These are phyloP conservation scores for Aphis craccivora DNA, from an alignment of 1,140 invertebrate species.

Conservation along the genomic window DNA sequence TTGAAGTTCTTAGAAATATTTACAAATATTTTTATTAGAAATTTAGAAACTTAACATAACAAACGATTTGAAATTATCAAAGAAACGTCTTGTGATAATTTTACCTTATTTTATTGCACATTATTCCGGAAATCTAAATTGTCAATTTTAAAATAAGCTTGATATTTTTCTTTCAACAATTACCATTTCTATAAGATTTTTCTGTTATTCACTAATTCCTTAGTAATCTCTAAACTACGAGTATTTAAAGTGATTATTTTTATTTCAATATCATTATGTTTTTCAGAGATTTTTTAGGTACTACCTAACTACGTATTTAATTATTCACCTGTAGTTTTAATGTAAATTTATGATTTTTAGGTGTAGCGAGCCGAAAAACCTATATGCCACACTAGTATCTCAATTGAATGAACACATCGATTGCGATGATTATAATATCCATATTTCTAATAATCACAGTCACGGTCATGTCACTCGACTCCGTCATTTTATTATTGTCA, in stretches of 20 bases:
- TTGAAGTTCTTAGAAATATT: background rate
- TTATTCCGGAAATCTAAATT: background rate
- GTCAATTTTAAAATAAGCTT: background rate
- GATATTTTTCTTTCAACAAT: background rate
- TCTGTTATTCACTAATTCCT: background rate
- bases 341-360: background rate
- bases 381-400: background rate
- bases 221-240: background rate
- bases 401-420: constrained; percentile 17
- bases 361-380: background rate
- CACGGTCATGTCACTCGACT: constrained; percentile 43
- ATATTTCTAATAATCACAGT: background rate
- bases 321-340: background rate
- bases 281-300: background rate
- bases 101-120: background rate
- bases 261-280: background rate
- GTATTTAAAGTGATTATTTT: background rate
- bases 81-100: background rate
- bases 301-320: background rate
- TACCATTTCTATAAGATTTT: background rate
- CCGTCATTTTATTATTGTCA: constrained; percentile 46
- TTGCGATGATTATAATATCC: background rate
- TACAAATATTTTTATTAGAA: background rate
- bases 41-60: background rate
- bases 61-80: background rate